Percentiles rank a stretch among this genome's conserved stretches.
phyloP scores from a whole-genome alignment of 2,797 vertebrate species.

The Strix occidentalis region DNA sequence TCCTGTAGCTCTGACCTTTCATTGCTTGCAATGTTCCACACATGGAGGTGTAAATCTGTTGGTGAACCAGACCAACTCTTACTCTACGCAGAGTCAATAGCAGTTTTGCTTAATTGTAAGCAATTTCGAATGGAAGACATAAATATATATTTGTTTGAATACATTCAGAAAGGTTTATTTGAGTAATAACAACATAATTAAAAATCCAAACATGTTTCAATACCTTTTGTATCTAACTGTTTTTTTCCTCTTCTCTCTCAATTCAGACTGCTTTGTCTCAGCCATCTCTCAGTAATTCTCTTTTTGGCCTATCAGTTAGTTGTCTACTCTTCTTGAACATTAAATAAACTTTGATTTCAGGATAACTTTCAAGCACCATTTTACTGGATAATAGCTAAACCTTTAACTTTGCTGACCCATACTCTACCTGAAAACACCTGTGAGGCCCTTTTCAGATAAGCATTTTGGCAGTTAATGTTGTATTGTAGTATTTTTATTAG shows the following conservation, averaged over 20 bases:
- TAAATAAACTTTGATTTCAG: slow-evolving; percentile 17
- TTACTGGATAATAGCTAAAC: not conserved
- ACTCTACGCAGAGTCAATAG: not conserved
- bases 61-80: not conserved
- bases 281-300: not conserved
- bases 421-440: not conserved
- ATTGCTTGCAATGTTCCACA: not conserved
- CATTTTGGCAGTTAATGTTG: not conserved
- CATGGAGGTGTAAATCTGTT: not conserved
- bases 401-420: not conserved
- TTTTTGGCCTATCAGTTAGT: not conserved
- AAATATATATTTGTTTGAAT: not conserved
- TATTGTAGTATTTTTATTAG: not conserved
- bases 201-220: not conserved
- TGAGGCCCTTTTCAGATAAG: not conserved
- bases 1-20: not conserved
- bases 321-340: not conserved
- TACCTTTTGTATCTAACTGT: not conserved
- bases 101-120: not conserved
- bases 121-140: not conserved
- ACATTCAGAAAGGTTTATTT: not conserved
- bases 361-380: not conserved
- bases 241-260: not conserved
- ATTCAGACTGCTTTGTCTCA: not conserved
- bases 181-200: not conserved